phyloP scores from a whole-genome alignment of 2,797 vertebrate genomes.

The Pangasius sanitwongsei region DNA sequence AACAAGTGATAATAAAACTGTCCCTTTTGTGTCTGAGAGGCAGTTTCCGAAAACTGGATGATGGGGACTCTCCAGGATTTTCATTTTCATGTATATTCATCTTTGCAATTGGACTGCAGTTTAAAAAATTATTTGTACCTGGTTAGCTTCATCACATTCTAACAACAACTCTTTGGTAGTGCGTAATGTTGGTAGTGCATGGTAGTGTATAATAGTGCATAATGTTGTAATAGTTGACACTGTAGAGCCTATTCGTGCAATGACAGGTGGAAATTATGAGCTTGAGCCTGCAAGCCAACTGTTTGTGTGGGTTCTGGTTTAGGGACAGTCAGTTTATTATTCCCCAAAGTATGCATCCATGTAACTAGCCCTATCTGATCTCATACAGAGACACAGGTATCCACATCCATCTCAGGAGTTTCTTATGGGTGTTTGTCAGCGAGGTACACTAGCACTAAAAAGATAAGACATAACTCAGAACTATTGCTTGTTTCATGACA shows the following conservation, averaged over 20 bases:
- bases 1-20: constrained; percentile 63
- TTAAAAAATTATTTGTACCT: constrained; percentile 26
- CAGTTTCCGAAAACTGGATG: constrained; percentile 47
- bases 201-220: background rate
- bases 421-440: background rate
- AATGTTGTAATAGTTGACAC: background rate
- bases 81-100: constrained; percentile 49
- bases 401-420: constrained; percentile 3
- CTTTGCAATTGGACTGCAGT: constrained; percentile 45
- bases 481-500: constrained; percentile 52
- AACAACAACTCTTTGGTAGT: background rate
- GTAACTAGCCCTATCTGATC: constrained; percentile 20
- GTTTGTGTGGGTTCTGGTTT: constrained; percentile 33
- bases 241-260: background rate
- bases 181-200: background rate
- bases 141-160: constrained; percentile 30
- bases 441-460: constrained; percentile 5
- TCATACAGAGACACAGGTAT: constrained; percentile 17
- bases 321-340: constrained; percentile 55
- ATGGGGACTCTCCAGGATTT: constrained; percentile 51
- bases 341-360: constrained; percentile 46
- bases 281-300: background rate
- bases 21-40: constrained; percentile 54
- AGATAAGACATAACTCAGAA: constrained; percentile 36
- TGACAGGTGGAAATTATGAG: background rate